Conservation (phyloP, 2,888 invertebrate species). For the Dromius quadrimaculatus region DNA sequence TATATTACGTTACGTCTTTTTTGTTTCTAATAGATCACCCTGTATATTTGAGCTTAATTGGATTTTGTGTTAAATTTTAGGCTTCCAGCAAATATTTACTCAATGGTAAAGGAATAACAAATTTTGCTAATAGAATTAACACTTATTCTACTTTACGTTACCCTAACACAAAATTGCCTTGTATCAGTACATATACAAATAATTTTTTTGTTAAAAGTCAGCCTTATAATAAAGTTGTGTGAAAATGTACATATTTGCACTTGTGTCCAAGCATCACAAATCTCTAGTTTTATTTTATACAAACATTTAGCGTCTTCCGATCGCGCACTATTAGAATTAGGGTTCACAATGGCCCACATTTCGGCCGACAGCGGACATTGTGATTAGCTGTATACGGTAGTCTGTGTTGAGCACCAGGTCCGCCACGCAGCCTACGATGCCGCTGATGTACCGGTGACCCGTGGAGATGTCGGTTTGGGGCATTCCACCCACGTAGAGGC, state of each 20-base stretch:
- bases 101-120: slow-evolving; percentile 40
- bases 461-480: slow-evolving; percentile 62
- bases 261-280: slow-evolving; percentile 23
- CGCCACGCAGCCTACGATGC: slow-evolving; percentile 74
- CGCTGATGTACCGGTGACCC: slow-evolving; percentile 68
- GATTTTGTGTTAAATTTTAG: no score
- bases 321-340: slow-evolving; percentile 45
- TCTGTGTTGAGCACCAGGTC: slow-evolving; percentile 74
- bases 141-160: slow-evolving; percentile 50
- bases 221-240: slow-evolving; percentile 46
- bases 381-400: slow-evolving; percentile 68
- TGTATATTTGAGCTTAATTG: no score
- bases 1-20: no score
- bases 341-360: slow-evolving; percentile 65
- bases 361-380: slow-evolving; percentile 68
- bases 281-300: slow-evolving; percentile 28
- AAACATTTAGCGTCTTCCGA: not conserved
- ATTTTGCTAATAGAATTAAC: slow-evolving; percentile 50
- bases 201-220: slow-evolving; percentile 47
- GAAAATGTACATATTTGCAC: slow-evolving; percentile 45
- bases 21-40: no score
- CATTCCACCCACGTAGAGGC: slow-evolving; percentile 83
- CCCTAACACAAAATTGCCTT: slow-evolving; percentile 52
- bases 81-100: no score
- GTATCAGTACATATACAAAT: slow-evolving; percentile 52